Conservation (phyloP, 2,888 invertebrate species). For the Therioaphis trifolii region DNA sequence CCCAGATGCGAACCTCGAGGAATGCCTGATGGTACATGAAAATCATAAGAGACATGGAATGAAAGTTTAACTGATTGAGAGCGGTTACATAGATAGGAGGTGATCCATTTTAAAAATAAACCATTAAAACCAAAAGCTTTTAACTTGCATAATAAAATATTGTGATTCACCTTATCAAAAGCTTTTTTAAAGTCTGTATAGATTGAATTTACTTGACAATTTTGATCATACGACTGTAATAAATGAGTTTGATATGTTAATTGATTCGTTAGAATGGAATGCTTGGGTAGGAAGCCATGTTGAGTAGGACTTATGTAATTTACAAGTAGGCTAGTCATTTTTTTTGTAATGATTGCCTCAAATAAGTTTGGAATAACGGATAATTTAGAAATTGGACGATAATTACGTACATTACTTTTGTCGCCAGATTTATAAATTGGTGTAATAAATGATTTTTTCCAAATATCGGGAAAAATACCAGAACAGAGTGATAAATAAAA, state of each 20-base stretch:
- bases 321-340: not conserved
- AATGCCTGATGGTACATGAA: not conserved
- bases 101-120: not conserved
- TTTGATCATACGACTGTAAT: slow-evolving; percentile 16
- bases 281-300: slow-evolving; percentile 3
- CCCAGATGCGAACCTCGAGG: slow-evolving; percentile 60
- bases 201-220: not conserved
- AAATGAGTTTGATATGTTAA: not conserved
- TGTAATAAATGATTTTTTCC: slow-evolving; percentile 18
- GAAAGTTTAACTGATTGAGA: not conserved
- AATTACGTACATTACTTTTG: slow-evolving; percentile 27
- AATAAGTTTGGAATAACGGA: slow-evolving; percentile 18
- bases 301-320: not conserved
- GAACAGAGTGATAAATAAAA: not conserved
- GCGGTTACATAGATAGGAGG: not conserved
- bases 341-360: slow-evolving; percentile 9
- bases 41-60: not conserved
- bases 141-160: slow-evolving; percentile 13
- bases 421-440: slow-evolving; percentile 36
- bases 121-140: slow-evolving; percentile 9
- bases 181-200: not conserved
- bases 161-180: not conserved
- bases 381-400: slow-evolving; percentile 18
- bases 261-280: slow-evolving; percentile 8
- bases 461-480: slow-evolving; percentile 5